phyloP scores from a whole-genome alignment of 2,797 vertebrate genomes.

The Allobates femoralis region DNA sequence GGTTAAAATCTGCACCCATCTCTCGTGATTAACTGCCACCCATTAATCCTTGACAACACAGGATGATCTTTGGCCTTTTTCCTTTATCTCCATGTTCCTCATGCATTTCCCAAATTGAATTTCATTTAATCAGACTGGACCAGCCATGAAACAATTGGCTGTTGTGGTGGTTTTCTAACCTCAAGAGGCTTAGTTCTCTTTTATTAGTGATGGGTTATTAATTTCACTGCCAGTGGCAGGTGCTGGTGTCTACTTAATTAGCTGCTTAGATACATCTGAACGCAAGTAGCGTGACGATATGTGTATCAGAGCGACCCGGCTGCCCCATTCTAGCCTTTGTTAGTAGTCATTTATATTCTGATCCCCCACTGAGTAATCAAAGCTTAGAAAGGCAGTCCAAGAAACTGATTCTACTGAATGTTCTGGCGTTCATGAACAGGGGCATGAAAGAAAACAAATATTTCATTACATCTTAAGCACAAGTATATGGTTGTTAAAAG shows the following conservation, averaged over 20 bases:
- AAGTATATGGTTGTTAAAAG: background rate
- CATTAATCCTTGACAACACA: slow-evolving; percentile 51
- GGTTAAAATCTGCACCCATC: slow-evolving; percentile 24
- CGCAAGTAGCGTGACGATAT: slow-evolving; percentile 39
- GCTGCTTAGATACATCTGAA: slow-evolving; percentile 42
- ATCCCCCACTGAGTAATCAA: slow-evolving; percentile 1
- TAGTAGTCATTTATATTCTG: background rate
- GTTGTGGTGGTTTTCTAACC: slow-evolving; percentile 26
- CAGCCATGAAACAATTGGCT: slow-evolving; percentile 53
- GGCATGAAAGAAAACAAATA: background rate
- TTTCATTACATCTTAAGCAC: background rate
- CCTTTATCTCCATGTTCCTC: slow-evolving; percentile 46
- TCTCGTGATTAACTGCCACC: slow-evolving; percentile 48
- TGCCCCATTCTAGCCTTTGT: slow-evolving; percentile 22
- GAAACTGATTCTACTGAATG: background rate
- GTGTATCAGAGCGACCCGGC: slow-evolving; percentile 10
- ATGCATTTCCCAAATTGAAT: slow-evolving; percentile 59
- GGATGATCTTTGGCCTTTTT: slow-evolving; percentile 40
- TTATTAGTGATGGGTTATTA: slow-evolving; percentile 61
- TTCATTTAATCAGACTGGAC: slow-evolving; percentile 56
- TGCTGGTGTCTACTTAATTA: slow-evolving; percentile 55
- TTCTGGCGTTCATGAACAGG: background rate
- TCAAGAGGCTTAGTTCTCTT: background rate
- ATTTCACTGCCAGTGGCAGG: slow-evolving; percentile 49
- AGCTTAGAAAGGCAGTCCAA: background rate